Conservation (phyloP, 2,797 vertebrate genomes). For the Orientallactaga sibirica region DNA sequence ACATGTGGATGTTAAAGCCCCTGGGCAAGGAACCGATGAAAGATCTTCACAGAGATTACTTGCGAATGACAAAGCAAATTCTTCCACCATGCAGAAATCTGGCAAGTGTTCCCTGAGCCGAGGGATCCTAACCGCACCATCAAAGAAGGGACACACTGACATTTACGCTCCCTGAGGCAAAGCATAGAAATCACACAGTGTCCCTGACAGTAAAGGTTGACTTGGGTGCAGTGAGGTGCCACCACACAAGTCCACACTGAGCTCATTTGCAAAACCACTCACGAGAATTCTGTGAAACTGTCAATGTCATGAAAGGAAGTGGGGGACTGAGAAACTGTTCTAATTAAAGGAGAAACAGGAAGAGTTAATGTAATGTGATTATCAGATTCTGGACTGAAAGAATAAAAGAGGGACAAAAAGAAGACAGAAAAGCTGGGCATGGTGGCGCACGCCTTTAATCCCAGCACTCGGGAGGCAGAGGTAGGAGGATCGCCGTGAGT, state of each 20-base stretch:
- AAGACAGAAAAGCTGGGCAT: background rate
- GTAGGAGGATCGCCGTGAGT: too few relatives aligned
- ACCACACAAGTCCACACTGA: background rate
- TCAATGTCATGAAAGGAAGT: background rate
- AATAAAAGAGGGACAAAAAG: too few relatives aligned
- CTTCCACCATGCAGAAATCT: background rate
- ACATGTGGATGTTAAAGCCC: background rate
- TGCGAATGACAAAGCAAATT: background rate
- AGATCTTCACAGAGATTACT: background rate
- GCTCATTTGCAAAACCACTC: background rate
- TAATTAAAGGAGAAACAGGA: constrained; percentile 11
- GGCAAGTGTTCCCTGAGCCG: background rate
- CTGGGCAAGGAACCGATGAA: background rate
- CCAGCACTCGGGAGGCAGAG: too few relatives aligned
- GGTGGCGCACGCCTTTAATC: too few relatives aligned
- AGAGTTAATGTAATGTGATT: background rate
- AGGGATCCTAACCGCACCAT: background rate
- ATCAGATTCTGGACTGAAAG: background rate
- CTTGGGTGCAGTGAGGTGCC: background rate
- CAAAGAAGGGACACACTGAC: background rate
- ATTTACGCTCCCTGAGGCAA: background rate
- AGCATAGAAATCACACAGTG: background rate
- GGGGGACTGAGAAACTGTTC: background rate
- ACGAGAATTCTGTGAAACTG: background rate
- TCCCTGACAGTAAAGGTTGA: background rate